phyloP scores from a whole-genome alignment of 1,140 invertebrate genomes.

The Cylas formicarius region DNA sequence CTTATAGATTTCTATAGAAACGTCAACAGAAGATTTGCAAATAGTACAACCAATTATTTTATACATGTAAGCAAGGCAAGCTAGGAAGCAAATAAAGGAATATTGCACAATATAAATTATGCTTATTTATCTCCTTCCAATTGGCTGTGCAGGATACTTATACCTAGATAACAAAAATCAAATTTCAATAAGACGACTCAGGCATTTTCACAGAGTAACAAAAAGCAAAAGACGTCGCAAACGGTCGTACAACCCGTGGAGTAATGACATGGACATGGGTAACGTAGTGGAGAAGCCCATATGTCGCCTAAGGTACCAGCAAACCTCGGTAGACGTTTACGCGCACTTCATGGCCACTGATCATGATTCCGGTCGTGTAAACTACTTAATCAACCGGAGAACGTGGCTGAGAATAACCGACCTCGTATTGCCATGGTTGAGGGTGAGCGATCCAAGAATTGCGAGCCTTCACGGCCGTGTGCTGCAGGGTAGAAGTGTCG shows the following conservation, averaged over 20 bases:
- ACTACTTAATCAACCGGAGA: conserved; percentile 80
- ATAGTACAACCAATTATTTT: too few species aligned
- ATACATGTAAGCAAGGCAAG: too few species aligned
- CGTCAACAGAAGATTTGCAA: too few species aligned
- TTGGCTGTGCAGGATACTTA: too few species aligned
- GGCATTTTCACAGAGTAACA: conserved; percentile 17
- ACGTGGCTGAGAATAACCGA: conserved; percentile 86
- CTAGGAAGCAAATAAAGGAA: too few species aligned
- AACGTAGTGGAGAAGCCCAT: conserved; percentile 51
- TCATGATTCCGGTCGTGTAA: conserved; percentile 84
- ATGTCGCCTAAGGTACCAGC: conserved; percentile 81
- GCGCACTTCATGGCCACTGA: conserved; percentile 83
- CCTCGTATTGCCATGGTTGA: conserved; percentile 71
- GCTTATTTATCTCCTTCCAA: too few species aligned
- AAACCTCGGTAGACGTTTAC: conserved; percentile 83
- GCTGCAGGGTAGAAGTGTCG: conserved; percentile 79
- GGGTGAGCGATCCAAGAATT: conserved; percentile 83
- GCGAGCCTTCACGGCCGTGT: conserved; percentile 73
- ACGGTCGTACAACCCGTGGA: conserved; percentile 50
- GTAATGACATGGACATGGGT: conserved; percentile 47
- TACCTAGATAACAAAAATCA: too few species aligned
- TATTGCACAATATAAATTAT: too few species aligned
- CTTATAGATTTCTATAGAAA: too few species aligned
- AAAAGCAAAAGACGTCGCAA: conserved; percentile 50
- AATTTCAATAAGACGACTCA: too few species aligned